These are phyloP conservation scores for Clarias magur DNA, from an alignment of 2,113 vertebrate species.

Conservation along the genomic window DNA sequence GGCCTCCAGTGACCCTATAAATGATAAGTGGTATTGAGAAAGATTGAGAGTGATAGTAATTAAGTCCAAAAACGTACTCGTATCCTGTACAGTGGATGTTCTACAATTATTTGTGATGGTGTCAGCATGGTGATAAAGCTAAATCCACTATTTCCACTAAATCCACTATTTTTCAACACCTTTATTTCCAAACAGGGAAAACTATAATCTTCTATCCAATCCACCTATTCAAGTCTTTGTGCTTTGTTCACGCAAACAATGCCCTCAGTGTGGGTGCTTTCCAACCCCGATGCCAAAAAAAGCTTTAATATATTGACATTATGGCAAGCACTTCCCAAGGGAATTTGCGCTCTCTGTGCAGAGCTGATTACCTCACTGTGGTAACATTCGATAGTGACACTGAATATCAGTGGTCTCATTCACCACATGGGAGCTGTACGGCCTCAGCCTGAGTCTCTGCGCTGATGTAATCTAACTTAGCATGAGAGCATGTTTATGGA, in stretches of 20 bases:
- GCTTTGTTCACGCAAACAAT: slow-evolving; percentile 24
- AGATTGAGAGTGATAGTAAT: too few relatives aligned
- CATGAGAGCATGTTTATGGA: background rate
- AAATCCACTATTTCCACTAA: background rate
- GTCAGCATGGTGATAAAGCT: background rate
- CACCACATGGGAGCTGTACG: slow-evolving; percentile 38
- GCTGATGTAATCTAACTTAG: slow-evolving; percentile 19
- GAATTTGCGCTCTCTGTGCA: slow-evolving; percentile 14
- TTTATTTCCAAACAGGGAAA: background rate
- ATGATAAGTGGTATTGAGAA: too few relatives aligned
- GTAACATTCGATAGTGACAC: slow-evolving; percentile 38
- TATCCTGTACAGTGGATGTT: background rate
- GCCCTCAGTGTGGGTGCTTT: slow-evolving; percentile 13
- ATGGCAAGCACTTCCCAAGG: slow-evolving; percentile 24
- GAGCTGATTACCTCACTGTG: slow-evolving; percentile 38
- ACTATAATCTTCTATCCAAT: background rate
- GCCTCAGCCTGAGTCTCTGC: background rate
- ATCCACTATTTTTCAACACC: background rate
- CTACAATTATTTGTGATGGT: background rate
- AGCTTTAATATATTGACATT: slow-evolving; percentile 21
- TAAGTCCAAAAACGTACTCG: background rate
- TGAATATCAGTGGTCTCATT: slow-evolving; percentile 37
- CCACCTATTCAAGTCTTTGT: background rate
- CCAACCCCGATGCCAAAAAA: slow-evolving; percentile 15
- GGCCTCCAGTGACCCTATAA: too few relatives aligned